Base-by-base conservation (phyloP, 2,797 vertebrate species). In the Xenentodon cancila region DNA sequence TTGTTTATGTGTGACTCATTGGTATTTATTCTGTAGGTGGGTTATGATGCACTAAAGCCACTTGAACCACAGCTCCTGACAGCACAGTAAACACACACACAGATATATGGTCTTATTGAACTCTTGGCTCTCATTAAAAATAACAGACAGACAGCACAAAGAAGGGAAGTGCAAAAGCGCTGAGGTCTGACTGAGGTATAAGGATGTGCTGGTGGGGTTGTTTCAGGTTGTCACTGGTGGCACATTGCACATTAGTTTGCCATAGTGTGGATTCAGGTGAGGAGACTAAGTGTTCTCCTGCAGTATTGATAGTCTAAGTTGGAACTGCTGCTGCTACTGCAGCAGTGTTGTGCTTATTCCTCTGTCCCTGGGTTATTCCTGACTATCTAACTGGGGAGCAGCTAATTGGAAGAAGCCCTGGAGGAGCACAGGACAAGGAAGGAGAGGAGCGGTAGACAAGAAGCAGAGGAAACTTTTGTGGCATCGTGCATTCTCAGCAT, bases 401-500 rank as follows among this genome's bases (percentile, higher is more conserved):
- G 71, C 85, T 94, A 93, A 93, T 93, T 93, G 89, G 90, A 90
- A 86, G 84, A 91, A 91, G 82, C 86, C 88, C 91, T 87, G 77
- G 67, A 90, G 87, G 84, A 85, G 84, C 70, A 47, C 71, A 81
- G 75, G 75, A 79, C 67, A 73, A 68, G 73, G 70, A 59, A 51
- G 53, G 47, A 53, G 32, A 73, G 74, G 69, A 53, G 70, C 43
- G 44, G 59, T 62, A 51, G 62, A 68, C 21, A 37, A 57, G 73
- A 59, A 44, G 45, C 37, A 13, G 47, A 75, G 82, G 64, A 73
- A 84, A 71, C 60, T 11, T 59, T 53, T 70, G 43, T 53, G 62
- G 45, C 37, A 48, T 75, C 59, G 16, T 59, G 70, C 73, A 42
- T 61, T 72, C 37, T 71, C 64, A 69, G 75, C 68, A 58, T 73